Evolutionary conservation across 1,140 invertebrate species (phyloP), one percentile per base, ranked within the genome.

Genomic region (Caenorhabditis briggsae): DNA sequence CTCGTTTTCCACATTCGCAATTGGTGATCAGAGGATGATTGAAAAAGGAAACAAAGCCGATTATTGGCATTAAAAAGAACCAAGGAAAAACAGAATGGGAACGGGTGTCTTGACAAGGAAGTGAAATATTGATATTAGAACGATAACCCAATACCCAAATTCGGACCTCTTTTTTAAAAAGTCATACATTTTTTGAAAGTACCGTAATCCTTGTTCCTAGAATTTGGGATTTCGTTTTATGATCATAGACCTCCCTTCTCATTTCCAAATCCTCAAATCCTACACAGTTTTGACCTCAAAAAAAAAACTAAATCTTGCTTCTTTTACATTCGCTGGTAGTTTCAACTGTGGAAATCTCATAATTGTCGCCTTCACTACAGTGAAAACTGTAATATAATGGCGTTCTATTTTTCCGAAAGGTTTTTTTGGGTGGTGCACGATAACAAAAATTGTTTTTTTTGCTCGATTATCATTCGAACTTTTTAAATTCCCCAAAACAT

Each of bases 221-320:
- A 7, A n/a, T 58, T n/a, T n/a, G n/a, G 16, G 2, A 12, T 25
- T 25, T 50, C n/a, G 43, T n/a, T 78, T 50, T 50, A 8, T 18
- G 9, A 78, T 78, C 20, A 43, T 23, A 50, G 46, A 78, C 43
- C 46, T 50, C 43, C 43, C 70, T 50, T 48, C 46, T 78, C 70
- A 78, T 78, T 78, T 78, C 46, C 70, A 50, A 78, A 78, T 50
- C 70, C 46, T 9, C 9, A 78, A 78, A 78, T 78, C 70, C 70
- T 78, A 78, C 43, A 50, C 2, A 16, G 64, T 46, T 48, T 23
- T 78, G 70, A 78, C 70, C 70, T 78, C 43, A 78, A 78, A 78
- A 78, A 48, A 50, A 33, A 33, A 33, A 33, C 33, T 33, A 33
- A 33, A 33, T 33, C 33, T 33, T 33, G 33, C 33, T 33, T 33